These are phyloP conservation scores for Chionodraco myersi DNA, from an alignment of 2,113 vertebrate genomes.

Conservation along the genomic window DNA sequence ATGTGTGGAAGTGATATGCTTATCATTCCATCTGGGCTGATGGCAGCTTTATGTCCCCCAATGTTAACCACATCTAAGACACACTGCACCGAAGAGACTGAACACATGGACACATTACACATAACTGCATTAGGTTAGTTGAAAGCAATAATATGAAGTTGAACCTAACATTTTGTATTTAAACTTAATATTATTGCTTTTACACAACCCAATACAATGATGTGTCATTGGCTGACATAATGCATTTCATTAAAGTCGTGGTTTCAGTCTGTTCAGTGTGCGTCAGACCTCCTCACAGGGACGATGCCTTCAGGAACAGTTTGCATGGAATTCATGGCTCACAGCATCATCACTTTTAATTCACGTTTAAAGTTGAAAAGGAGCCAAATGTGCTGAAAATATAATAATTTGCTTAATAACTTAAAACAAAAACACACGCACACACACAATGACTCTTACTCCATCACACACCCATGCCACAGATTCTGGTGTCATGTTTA, in stretches of 20 bases:
- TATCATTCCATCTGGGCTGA: conserved; percentile 58
- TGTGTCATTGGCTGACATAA: too few species aligned
- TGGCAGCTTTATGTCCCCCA: conserved; percentile 22
- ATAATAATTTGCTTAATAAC: conserved; percentile 1
- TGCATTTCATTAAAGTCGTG: too few species aligned
- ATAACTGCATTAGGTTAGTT: too few species aligned
- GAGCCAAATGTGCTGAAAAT: neutral
- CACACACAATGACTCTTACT: neutral
- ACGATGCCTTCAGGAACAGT: conserved; percentile 9
- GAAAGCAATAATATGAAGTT: too few species aligned
- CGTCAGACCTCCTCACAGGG: neutral
- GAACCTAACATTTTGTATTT: too few species aligned
- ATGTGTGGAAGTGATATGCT: conserved; percentile 61
- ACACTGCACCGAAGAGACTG: too few species aligned
- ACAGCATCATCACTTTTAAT: conserved; percentile 5
- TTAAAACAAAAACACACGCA: neutral
- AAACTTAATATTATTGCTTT: too few species aligned
- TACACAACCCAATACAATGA: too few species aligned
- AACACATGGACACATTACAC: too few species aligned
- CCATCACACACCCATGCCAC: neutral
- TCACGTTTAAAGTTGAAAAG: conserved; percentile 2
- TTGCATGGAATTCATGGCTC: neutral
- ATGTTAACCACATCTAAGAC: conserved; percentile 36
- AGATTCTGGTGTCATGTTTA: conserved; percentile 2
- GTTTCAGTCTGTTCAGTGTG: too few species aligned